phyloP scores from a whole-genome alignment of 35 echinoderm and acorn worm genomes.

The Apostichopus parvimensis region DNA sequence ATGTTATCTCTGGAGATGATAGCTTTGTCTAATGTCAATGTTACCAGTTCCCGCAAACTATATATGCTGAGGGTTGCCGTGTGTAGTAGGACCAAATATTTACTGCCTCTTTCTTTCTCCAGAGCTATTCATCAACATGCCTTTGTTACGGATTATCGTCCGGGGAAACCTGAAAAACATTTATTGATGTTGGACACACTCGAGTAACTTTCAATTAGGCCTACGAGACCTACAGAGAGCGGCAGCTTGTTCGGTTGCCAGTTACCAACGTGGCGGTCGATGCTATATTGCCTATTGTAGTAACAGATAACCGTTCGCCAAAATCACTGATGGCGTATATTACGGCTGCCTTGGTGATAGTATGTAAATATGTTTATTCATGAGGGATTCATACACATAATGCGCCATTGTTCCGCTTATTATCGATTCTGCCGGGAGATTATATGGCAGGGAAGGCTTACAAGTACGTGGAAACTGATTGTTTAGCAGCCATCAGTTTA shows the following conservation, averaged over 20 bases:
- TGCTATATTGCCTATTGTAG: too few species aligned
- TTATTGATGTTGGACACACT: conserved; percentile 26
- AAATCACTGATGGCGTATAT: not conserved
- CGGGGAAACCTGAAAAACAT: not conserved
- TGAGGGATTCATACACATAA: not conserved
- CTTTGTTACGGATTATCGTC: conserved; percentile 29
- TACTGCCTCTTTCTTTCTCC: not conserved
- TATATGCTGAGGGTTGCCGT: not conserved
- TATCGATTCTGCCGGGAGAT: too few species aligned
- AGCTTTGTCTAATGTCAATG: not conserved
- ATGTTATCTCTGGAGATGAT: not conserved
- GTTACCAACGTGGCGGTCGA: too few species aligned
- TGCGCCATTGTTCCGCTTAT: too few species aligned
- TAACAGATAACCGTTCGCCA: not conserved
- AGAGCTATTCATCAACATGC: not conserved
- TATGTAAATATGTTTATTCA: not conserved
- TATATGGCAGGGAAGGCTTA: too few species aligned
- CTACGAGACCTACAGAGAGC: too few species aligned
- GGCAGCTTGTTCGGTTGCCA: too few species aligned
- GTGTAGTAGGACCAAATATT: conserved; percentile 5
- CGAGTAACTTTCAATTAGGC: conserved; percentile 10
- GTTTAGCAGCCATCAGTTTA: too few species aligned
- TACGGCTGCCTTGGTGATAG: not conserved
- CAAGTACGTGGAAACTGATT: too few species aligned
- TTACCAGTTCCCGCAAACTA: not conserved